These are phyloP conservation scores for Aythya baeri DNA, from an alignment of 2,113 vertebrate species.

Conservation along the genomic window DNA sequence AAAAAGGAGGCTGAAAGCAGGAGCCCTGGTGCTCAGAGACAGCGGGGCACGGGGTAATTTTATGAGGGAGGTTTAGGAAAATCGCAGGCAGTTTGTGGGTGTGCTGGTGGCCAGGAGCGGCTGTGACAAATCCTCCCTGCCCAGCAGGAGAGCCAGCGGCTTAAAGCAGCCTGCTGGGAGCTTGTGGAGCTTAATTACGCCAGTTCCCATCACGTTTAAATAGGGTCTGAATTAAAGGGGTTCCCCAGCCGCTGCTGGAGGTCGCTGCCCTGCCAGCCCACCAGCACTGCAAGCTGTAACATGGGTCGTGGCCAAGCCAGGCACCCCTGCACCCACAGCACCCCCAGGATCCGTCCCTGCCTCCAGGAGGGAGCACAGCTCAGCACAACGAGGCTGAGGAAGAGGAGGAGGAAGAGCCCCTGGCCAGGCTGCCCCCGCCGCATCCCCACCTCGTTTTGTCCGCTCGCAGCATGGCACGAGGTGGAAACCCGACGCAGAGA, in stretches of 20 bases:
- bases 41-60: background rate
- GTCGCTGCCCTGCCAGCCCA: background rate
- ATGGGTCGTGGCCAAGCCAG: too few species aligned
- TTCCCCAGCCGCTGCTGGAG: background rate
- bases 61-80: background rate
- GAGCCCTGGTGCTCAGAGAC: background rate
- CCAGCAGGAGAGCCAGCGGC: rapidly evolving
- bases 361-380: background rate
- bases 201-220: background rate
- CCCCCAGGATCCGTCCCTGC: background rate
- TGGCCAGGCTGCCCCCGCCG: background rate
- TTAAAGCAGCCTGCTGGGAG: background rate
- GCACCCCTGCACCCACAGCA: background rate
- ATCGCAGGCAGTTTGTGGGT: background rate
- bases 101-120: background rate
- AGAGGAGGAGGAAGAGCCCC: background rate
- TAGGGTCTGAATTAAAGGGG: background rate
- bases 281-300: rapidly evolving
- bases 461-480: rapidly evolving
- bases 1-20: background rate
- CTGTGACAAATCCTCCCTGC: background rate
- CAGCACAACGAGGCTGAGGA: background rate
- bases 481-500: rapidly evolving
- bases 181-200: background rate
- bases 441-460: background rate